Base-by-base conservation (phyloP, 2,113 vertebrate genomes). In the Microcebus ravelobensis region DNA sequence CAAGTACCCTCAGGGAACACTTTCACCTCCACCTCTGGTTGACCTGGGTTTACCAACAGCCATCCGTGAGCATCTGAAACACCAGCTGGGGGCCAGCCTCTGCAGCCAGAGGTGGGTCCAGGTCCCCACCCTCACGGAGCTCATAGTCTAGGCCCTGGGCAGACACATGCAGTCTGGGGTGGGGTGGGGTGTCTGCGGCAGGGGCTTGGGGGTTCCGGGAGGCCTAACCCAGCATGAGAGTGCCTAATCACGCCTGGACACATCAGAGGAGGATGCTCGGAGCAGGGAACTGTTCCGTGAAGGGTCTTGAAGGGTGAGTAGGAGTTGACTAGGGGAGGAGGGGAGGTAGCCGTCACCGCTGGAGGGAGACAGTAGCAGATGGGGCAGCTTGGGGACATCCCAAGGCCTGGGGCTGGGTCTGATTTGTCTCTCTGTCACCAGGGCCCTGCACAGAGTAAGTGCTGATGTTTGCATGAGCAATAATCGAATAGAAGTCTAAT, bases 201-300 rank as follows among this genome's bases (percentile, higher is more conserved):
- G 8, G n/a, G 17, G 8, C 9, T 11, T 29, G 36, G 36, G 17
- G 25, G 13, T 18, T 36, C 70, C 29, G 27, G 42, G 36, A 57
- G 14, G 42, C 42, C 65, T 36, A 76, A n/a, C 42, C 21, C 21
- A 45, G 10, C 25, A 29, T 81, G 36, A 39, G 17, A 31, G 57
- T 0, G 2, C 17, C 25, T 2, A 0, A 48, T 34, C 34, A 59
- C 17, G 34, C 27, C 20, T 50, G 20, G 6, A 25, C 59, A 15
- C 34, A 31, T 31, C 87, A 63, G 45, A 85, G 57, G 57, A 59
- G 39, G 27, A n/a, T 39, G 71, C 71, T 45, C 1, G 15, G 2
- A 79, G 81, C 42, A 68, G 6, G 6, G 8, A 14, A 48, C n/a
- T 18, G 14, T 27, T 25, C 36, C 42, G 17, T 3, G 39, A 12